A percentile compares a stretch with the other conserved stretches of the same genome.
phyloP scores from a whole-genome alignment of 2,888 invertebrate species.

The Meghimatium bilineatum region DNA sequence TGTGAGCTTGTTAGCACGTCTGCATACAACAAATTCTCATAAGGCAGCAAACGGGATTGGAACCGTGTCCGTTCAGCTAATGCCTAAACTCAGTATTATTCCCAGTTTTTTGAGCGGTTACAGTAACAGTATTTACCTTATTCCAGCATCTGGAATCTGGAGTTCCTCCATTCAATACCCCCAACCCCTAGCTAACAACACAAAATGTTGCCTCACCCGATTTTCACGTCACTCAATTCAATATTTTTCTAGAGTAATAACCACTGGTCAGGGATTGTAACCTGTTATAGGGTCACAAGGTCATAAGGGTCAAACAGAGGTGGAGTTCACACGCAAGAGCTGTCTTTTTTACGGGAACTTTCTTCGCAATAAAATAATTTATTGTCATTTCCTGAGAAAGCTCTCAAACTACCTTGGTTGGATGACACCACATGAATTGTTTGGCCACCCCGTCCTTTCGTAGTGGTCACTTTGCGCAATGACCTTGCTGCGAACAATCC shows the following conservation, averaged over 20 bases:
- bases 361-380: conserved; percentile 24
- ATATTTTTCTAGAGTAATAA: conserved; percentile 27
- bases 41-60: too few species aligned
- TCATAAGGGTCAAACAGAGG: conserved; percentile 30
- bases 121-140: too few species aligned
- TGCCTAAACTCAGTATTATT: too few species aligned
- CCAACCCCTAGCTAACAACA: neutral
- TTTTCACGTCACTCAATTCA: conserved; percentile 28
- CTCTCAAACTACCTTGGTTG: neutral
- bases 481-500: neutral
- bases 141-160: too few species aligned
- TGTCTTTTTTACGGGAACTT: neutral
- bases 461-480: conserved; percentile 12
- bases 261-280: conserved; percentile 19
- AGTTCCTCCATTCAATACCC: conserved; percentile 5
- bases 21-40: too few species aligned
- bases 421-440: neutral
- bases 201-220: conserved; percentile 25
- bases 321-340: conserved; percentile 36
- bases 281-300: conserved; percentile 36
- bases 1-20: too few species aligned
- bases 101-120: too few species aligned
- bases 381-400: neutral
- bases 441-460: neutral
- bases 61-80: too few species aligned